Evolutionary conservation across 1,140 invertebrate species (phyloP).

Genomic region (Eufriesea mexicana): DNA sequence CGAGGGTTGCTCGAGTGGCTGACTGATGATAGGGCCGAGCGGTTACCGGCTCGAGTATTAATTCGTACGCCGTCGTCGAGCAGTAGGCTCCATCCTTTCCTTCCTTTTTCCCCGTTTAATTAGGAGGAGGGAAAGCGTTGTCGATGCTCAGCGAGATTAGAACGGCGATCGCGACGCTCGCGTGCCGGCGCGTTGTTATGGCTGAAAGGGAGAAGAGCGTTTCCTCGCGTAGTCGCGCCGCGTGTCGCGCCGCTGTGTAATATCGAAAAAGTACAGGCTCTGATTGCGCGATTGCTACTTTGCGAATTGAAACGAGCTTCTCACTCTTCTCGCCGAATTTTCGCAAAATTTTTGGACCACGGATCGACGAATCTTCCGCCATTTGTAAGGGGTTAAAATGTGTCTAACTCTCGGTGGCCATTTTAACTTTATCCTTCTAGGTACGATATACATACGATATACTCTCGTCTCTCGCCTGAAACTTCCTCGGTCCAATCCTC

Average conservation of each 20-base stretch:
- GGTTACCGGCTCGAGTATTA: constrained; percentile 25
- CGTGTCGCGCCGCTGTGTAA: background rate
- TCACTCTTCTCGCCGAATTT: too few species aligned
- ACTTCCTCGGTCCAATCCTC: too few species aligned
- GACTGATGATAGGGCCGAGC: constrained; percentile 8
- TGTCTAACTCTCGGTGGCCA: too few species aligned
- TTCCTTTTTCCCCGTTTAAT: constrained; percentile 2
- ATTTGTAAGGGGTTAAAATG: too few species aligned
- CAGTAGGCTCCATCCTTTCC: background rate
- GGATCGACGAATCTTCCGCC: too few species aligned
- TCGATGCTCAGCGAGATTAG: constrained; percentile 18
- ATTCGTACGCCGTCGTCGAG: constrained; percentile 6
- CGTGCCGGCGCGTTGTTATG: background rate
- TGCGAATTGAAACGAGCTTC: too few species aligned
- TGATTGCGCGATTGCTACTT: too few species aligned
- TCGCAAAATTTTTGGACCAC: too few species aligned
- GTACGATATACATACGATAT: too few species aligned
- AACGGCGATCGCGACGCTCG: background rate
- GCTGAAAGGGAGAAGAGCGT: background rate
- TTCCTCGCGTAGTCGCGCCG: background rate
- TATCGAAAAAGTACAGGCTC: too few species aligned
- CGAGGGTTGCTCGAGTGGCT: constrained; percentile 27
- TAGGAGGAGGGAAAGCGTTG: background rate
- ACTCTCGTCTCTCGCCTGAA: too few species aligned
- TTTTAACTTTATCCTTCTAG: too few species aligned